Percentiles rank a stretch among this genome's conserved stretches.
These are phyloP conservation scores for Papilio elwesi DNA, from an alignment of 2,888 invertebrate species.

Conservation along the genomic window DNA sequence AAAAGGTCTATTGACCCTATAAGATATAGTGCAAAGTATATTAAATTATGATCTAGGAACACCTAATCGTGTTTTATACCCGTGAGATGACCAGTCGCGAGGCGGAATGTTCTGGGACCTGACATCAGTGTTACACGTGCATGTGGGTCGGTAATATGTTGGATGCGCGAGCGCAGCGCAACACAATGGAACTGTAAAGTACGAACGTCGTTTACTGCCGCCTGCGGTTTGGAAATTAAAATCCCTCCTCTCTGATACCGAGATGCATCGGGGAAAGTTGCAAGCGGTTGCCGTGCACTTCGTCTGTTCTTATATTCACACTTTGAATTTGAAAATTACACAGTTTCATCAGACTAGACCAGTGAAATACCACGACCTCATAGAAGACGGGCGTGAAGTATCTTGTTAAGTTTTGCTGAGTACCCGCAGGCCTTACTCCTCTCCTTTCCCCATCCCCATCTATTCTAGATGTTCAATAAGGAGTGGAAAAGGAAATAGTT, in stretches of 20 bases:
- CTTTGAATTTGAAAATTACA: slow-evolving; percentile 28
- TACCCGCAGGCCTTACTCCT: too few species aligned
- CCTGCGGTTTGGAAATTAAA: slow-evolving; percentile 84
- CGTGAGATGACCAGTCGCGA: slow-evolving; percentile 44
- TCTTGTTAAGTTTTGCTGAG: too few species aligned
- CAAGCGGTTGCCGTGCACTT: slow-evolving; percentile 4
- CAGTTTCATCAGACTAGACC: background rate
- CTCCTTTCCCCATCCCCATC: too few species aligned
- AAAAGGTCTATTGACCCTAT: background rate
- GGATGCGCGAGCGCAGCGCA: slow-evolving; percentile 51
- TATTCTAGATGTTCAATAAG: too few species aligned
- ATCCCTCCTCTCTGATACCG: slow-evolving; percentile 72
- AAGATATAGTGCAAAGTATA: slow-evolving; percentile 16
- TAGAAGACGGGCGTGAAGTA: too few species aligned
- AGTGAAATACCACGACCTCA: too few species aligned
- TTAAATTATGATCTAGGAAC: background rate
- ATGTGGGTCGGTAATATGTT: slow-evolving; percentile 64
- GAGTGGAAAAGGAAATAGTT: too few species aligned
- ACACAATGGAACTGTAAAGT: slow-evolving; percentile 82
- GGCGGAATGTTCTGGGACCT: slow-evolving; percentile 54
- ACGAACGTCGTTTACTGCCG: slow-evolving; percentile 75
- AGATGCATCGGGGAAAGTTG: slow-evolving; percentile 50
- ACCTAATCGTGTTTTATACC: slow-evolving; percentile 33
- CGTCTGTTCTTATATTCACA: background rate
- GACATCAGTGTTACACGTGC: slow-evolving; percentile 54